A percentile compares a stretch with the other conserved stretches of the same genome.
phyloP scores from a whole-genome alignment of 2,797 vertebrate genomes.

The Emys orbicularis region DNA sequence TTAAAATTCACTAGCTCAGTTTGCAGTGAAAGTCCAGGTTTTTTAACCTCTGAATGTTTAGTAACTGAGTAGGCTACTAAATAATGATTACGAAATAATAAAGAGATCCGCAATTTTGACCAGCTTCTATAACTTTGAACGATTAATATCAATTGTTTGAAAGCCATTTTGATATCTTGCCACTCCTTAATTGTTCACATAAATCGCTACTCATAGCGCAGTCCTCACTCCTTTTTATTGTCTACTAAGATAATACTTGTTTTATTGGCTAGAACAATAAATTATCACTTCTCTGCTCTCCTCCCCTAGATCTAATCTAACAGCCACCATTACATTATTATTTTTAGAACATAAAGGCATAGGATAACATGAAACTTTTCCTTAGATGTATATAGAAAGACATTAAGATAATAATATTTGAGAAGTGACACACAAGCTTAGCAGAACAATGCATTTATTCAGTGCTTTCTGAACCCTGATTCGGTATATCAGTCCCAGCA shows the following conservation, averaged over 20 bases:
- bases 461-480: background rate
- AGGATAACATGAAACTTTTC: background rate
- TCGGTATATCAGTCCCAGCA: background rate
- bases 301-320: background rate
- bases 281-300: background rate
- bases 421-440: background rate
- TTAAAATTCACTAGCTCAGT: constrained; percentile 1
- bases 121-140: background rate
- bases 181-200: constrained; percentile 18
- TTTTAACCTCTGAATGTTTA: background rate
- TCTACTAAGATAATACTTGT: background rate
- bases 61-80: background rate
- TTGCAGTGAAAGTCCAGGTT: background rate
- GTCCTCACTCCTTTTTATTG: background rate
- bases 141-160: background rate
- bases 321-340: background rate
- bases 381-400: background rate
- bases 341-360: background rate
- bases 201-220: background rate
- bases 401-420: background rate
- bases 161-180: background rate
- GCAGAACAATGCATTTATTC: background rate
- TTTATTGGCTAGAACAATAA: background rate
- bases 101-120: background rate
- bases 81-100: background rate